phyloP scores from a whole-genome alignment of 2,888 invertebrate genomes.

The Temnothorax unifasciatus region DNA sequence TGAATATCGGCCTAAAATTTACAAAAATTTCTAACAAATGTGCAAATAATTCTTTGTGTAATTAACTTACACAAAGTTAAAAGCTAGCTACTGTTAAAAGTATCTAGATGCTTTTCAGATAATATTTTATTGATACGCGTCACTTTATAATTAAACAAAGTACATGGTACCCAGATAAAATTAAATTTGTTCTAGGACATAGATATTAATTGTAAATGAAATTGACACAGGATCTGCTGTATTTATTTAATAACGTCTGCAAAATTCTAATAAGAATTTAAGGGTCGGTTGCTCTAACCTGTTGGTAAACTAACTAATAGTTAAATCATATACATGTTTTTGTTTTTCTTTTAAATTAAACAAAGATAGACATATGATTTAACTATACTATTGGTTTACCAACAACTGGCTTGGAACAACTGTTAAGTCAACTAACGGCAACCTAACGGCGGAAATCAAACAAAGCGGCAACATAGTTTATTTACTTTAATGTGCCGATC shows the following conservation, averaged over 20 bases:
- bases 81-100: neutral
- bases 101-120: neutral
- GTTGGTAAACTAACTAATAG: too few relatives aligned
- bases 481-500: neutral
- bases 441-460: constrained; percentile 2
- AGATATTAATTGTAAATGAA: neutral
- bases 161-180: neutral
- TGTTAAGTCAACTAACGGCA: neutral
- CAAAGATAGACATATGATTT: too few relatives aligned
- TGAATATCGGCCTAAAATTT: neutral
- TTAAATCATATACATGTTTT: too few relatives aligned
- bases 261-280: constrained; percentile 18
- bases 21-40: neutral
- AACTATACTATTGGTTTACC: too few relatives aligned
- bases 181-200: neutral
- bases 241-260: neutral
- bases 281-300: too few relatives aligned
- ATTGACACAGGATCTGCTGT: neutral
- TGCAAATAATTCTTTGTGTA: neutral
- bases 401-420: too few relatives aligned
- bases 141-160: neutral
- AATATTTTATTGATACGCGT: neutral
- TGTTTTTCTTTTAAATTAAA: too few relatives aligned
- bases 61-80: neutral
- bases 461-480: neutral